Evolutionary conservation across 2,797 vertebrate genomes (phyloP).

Genomic region (Onychomys torridus): DNA sequence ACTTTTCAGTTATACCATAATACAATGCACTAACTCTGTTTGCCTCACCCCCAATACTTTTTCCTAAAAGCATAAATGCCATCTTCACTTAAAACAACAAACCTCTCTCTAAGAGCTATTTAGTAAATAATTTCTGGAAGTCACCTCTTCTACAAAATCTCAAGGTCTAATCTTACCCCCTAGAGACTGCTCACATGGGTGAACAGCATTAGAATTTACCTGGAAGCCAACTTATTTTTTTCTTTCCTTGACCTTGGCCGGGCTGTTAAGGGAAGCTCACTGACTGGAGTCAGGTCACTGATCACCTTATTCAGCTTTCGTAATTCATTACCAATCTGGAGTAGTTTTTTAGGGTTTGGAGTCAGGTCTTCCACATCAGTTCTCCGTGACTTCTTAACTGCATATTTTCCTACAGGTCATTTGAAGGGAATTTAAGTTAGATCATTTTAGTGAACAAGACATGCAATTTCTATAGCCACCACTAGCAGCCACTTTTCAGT

Average conservation of each 20-base stretch:
- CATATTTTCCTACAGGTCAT: conserved; percentile 92
- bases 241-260: conserved; percentile 98
- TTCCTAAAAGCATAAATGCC: conserved; percentile 42
- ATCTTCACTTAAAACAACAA: conserved; percentile 50
- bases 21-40: conserved; percentile 1
- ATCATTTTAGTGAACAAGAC: conserved; percentile 43
- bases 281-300: conserved; percentile 98
- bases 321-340: conserved; percentile 97
- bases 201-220: conserved; percentile 86
- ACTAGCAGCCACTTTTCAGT: neutral
- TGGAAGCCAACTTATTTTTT: conserved; percentile 99
- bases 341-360: conserved; percentile 97
- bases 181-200: conserved; percentile 14
- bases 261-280: conserved; percentile 97
- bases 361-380: conserved; percentile 99
- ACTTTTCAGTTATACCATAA: neutral
- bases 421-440: conserved; percentile 56
- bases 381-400: conserved; percentile 97
- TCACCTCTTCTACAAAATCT: neutral
- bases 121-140: conserved; percentile 65
- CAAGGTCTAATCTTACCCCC: conserved; percentile 39
- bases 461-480: conserved; percentile 10
- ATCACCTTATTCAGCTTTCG: conserved; percentile 99
- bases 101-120: conserved; percentile 42
- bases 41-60: conserved; percentile 19